These are phyloP conservation scores for Indicator indicator DNA, from an alignment of 2,113 vertebrate genomes.

Conservation along the genomic window DNA sequence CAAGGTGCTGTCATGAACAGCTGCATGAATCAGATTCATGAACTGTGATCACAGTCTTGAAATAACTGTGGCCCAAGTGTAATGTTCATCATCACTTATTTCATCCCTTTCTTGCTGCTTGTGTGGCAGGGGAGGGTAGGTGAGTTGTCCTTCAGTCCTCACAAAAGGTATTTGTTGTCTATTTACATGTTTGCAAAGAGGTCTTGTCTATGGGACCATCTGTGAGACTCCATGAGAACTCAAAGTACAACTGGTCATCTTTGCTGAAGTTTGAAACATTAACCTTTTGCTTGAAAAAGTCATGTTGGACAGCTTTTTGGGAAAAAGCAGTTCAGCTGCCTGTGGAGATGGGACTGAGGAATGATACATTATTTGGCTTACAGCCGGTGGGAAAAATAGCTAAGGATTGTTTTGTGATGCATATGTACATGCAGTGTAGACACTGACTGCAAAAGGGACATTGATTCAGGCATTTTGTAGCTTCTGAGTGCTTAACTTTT, in stretches of 20 bases:
- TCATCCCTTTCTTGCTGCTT: neutral
- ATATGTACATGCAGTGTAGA: neutral
- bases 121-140: neutral
- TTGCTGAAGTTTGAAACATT: neutral
- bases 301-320: neutral
- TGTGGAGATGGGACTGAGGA: neutral
- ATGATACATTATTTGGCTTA: conserved; percentile 4
- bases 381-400: neutral
- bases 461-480: neutral
- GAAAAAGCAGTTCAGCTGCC: neutral
- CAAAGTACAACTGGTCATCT: accelerated
- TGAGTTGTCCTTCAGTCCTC: neutral
- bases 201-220: neutral
- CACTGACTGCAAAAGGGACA: neutral
- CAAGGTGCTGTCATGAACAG: neutral
- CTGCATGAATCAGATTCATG: neutral
- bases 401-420: neutral
- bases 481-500: neutral
- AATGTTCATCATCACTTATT: neutral
- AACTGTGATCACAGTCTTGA: neutral
- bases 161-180: accelerated
- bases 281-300: neutral
- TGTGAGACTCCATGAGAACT: neutral
- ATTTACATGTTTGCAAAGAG: neutral
- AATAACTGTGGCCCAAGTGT: neutral